Conservation (phyloP, 2,113 vertebrate genomes). For the Osmerus mordax region DNA sequence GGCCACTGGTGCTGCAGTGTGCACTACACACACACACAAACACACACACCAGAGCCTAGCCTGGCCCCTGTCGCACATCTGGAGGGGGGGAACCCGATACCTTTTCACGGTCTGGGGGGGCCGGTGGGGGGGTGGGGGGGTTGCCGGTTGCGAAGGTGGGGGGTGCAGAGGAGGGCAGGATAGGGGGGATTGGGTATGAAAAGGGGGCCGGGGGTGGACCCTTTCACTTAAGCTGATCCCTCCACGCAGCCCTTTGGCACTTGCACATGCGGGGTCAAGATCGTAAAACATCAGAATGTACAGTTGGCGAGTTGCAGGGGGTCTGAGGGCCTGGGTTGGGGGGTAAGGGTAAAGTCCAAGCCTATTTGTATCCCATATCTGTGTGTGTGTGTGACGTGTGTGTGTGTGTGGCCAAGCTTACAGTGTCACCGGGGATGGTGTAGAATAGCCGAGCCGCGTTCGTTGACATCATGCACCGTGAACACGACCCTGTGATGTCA, state of each 20-base stretch:
- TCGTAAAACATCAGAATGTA: slow-evolving; percentile 67
- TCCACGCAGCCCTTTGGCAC: slow-evolving; percentile 52
- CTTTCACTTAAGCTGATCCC: slow-evolving; percentile 65
- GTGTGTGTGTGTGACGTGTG: not conserved
- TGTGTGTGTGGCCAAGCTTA: too few species aligned
- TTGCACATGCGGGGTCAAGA: slow-evolving; percentile 61
- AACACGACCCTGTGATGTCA: slow-evolving; percentile 8
- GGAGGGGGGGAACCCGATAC: slow-evolving; percentile 63
- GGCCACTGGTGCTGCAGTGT: slow-evolving; percentile 49
- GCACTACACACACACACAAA: slow-evolving; percentile 40
- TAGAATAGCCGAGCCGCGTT: slow-evolving; percentile 3
- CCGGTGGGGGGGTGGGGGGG: slow-evolving; percentile 35
- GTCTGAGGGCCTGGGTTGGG: not conserved
- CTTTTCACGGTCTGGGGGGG: slow-evolving; percentile 51
- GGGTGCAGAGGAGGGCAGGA: not conserved
- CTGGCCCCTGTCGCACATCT: slow-evolving; percentile 65
- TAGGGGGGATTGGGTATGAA: not conserved
- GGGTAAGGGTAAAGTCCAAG: not conserved
- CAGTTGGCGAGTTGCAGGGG: slow-evolving; percentile 57
- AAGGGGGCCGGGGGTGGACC: slow-evolving; percentile 37
- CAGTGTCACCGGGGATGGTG: not conserved
- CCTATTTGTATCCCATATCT: slow-evolving; percentile 50
- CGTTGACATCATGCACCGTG: not conserved
- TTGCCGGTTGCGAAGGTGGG: not conserved
- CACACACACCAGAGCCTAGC: slow-evolving; percentile 15